A percentile compares a stretch with the other conserved stretches of the same genome.
phyloP scores from a whole-genome alignment of 2,888 invertebrate genomes.

The Pristionchus japonicus region DNA sequence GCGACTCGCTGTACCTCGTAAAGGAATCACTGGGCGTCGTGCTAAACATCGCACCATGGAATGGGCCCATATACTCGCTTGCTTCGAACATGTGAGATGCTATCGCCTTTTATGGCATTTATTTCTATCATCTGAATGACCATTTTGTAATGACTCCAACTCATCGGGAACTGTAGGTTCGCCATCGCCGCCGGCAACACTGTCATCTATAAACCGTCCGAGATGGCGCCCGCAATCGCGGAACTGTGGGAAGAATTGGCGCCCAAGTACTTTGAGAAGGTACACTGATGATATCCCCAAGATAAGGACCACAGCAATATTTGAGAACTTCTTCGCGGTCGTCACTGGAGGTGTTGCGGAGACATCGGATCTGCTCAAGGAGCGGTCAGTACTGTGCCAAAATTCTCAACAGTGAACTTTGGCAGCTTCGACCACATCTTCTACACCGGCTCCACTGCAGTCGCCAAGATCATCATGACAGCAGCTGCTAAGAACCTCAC shows the following conservation, averaged over 20 bases:
- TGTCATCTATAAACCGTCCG: constrained; percentile 94
- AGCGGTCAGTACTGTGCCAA: constrained; percentile 78
- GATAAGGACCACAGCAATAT: too few relatives aligned
- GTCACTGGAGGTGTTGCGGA: constrained; percentile 87
- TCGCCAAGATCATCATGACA: constrained; percentile 89
- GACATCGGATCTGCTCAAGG: constrained; percentile 87
- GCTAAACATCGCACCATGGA: constrained; percentile 89
- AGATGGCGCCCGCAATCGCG: constrained; percentile 85
- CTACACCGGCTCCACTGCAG: constrained; percentile 86
- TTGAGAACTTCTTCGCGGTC: constrained; percentile 86
- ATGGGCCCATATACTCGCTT: constrained; percentile 89
- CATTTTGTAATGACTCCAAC: too few relatives aligned
- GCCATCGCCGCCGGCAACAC: constrained; percentile 80
- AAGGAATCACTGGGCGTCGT: constrained; percentile 92
- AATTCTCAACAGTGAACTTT: not conserved
- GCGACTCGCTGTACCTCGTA: not conserved
- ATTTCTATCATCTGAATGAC: too few relatives aligned
- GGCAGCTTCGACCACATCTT: constrained; percentile 90
- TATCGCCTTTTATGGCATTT: too few relatives aligned
- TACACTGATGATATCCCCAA: not conserved
- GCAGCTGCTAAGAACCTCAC: constrained; percentile 92
- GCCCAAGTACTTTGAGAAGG: constrained; percentile 84
- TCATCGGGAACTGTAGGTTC: not conserved
- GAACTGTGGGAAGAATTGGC: constrained; percentile 84
- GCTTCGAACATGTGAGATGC: constrained; percentile 44